These are phyloP conservation scores for Pachymerium ferrugineum DNA, from an alignment of 2,888 invertebrate species.

Conservation along the genomic window DNA sequence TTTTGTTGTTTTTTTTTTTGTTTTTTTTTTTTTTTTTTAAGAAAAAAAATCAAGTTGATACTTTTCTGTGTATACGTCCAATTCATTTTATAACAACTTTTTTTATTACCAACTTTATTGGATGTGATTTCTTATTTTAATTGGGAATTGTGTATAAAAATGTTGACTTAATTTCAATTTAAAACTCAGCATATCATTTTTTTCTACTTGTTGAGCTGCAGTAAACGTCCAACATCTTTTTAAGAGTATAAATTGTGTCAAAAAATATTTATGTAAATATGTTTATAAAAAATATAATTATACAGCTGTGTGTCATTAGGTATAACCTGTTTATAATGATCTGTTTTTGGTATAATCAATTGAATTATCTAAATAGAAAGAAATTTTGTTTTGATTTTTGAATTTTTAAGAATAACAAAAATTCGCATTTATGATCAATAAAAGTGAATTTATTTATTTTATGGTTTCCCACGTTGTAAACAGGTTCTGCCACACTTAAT, in stretches of 20 bases:
- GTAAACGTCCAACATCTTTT: not conserved
- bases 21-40: not conserved
- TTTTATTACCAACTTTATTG: too few relatives aligned
- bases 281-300: not conserved
- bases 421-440: too few relatives aligned
- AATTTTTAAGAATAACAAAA: too few relatives aligned
- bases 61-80: not conserved
- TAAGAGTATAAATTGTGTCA: not conserved
- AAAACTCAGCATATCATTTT: not conserved
- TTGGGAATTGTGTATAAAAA: not conserved
- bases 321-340: too few relatives aligned
- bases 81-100: not conserved
- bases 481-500: too few relatives aligned
- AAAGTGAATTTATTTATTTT: too few relatives aligned
- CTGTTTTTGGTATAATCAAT: too few relatives aligned
- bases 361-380: too few relatives aligned
- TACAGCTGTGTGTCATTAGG: constrained; percentile 1
- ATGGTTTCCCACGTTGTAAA: too few relatives aligned
- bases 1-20: not conserved
- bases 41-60: not conserved
- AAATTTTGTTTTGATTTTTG: too few relatives aligned
- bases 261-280: not conserved
- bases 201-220: not conserved
- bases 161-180: not conserved
- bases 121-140: not conserved